phyloP scores from a whole-genome alignment of 2,888 invertebrate species.

The Odontocolon sp. region DNA sequence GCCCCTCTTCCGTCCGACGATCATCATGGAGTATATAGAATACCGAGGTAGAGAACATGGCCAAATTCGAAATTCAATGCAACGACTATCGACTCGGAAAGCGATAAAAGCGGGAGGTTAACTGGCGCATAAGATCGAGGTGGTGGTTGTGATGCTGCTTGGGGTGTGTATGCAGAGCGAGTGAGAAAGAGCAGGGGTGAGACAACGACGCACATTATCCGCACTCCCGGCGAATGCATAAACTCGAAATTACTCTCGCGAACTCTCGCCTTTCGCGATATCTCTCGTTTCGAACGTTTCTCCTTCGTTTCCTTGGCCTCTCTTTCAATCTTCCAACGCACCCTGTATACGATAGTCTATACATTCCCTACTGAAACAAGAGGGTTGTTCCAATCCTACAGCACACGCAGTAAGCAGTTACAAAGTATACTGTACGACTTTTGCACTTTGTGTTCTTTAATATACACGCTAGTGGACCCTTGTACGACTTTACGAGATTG shows the following conservation, averaged over 20 bases:
- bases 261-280: constrained; percentile 39
- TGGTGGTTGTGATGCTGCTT: not conserved
- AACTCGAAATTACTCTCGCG: constrained; percentile 58
- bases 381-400: not conserved
- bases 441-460: constrained; percentile 39
- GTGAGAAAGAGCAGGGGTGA: constrained; percentile 20
- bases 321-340: too few relatives aligned
- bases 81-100: constrained; percentile 58
- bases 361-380: not conserved
- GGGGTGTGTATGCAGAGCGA: constrained; percentile 20
- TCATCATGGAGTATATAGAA: constrained; percentile 2
- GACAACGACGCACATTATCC: constrained; percentile 59
- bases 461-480: constrained; percentile 57
- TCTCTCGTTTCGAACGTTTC: constrained; percentile 1
- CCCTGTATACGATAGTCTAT: too few relatives aligned
- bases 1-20: not conserved
- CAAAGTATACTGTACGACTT: not conserved
- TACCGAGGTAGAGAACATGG: constrained; percentile 19
- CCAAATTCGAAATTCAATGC: constrained; percentile 57
- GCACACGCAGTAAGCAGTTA: too few relatives aligned
- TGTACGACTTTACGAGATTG: constrained; percentile 68
- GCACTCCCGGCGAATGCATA: constrained; percentile 58
- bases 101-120: constrained; percentile 60
- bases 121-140: constrained; percentile 53
- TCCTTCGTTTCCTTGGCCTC: not conserved